A percentile compares a stretch with the other conserved stretches of the same genome.
These are phyloP conservation scores for Hypotaenidia okinawae DNA, from an alignment of 2,797 vertebrate genomes.

Conservation along the genomic window DNA sequence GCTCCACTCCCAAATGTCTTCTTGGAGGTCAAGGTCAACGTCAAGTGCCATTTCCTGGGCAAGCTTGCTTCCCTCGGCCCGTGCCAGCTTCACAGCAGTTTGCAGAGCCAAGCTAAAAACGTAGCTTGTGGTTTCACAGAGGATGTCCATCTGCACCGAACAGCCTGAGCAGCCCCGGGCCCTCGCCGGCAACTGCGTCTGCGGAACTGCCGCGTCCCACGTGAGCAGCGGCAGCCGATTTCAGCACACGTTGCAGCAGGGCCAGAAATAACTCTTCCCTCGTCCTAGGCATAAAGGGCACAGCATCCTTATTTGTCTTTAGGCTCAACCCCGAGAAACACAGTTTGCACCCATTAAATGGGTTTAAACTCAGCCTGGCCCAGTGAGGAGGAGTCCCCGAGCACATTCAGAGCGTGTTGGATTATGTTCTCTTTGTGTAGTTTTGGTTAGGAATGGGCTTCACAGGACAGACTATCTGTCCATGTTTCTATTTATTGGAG, in stretches of 20 bases:
- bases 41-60: not conserved
- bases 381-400: not conserved
- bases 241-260: not conserved
- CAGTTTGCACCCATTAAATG: not conserved
- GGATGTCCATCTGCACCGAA: slow-evolving; percentile 60
- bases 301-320: accelerated
- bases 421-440: not conserved
- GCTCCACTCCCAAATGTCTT: not conserved
- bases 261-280: not conserved
- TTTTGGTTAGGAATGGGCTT: not conserved
- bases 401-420: accelerated
- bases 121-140: slow-evolving; percentile 49
- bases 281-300: not conserved
- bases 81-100: not conserved
- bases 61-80: slow-evolving; percentile 6
- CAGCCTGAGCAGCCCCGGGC: slow-evolving; percentile 62
- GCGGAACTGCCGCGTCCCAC: not conserved
- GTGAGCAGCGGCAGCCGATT: not conserved
- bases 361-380: not conserved
- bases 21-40: not conserved
- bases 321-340: not conserved
- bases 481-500: not conserved
- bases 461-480: not conserved
- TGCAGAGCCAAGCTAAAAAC: slow-evolving; percentile 35
- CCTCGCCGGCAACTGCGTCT: not conserved